These are phyloP conservation scores for Natator depressus DNA, from an alignment of 2,113 vertebrate species.

Conservation along the genomic window DNA sequence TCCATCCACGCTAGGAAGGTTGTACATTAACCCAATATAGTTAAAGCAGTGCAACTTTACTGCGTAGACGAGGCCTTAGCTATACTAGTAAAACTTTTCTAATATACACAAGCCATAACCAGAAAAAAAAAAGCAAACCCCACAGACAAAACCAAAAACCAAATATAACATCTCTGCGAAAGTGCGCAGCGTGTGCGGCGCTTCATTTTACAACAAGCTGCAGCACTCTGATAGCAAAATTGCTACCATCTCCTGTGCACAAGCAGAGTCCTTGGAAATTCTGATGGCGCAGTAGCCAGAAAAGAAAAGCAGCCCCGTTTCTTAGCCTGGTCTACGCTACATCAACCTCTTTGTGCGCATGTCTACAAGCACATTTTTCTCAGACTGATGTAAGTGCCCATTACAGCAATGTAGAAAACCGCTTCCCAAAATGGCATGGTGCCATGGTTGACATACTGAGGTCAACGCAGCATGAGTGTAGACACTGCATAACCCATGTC, in stretches of 20 bases:
- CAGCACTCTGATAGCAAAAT: not conserved
- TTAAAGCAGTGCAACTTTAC: not conserved
- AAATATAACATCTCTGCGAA: not conserved
- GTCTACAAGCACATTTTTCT: too few relatives aligned
- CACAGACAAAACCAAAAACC: not conserved
- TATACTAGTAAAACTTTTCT: not conserved
- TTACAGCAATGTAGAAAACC: too few relatives aligned
- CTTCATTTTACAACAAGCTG: not conserved
- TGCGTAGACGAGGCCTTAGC: too few relatives aligned
- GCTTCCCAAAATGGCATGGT: too few relatives aligned
- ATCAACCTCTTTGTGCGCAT: too few relatives aligned
- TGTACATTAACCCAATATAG: not conserved
- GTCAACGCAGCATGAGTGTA: too few relatives aligned
- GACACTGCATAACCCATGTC: too few relatives aligned
- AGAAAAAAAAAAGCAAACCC: too few relatives aligned
- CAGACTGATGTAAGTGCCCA: too few relatives aligned
- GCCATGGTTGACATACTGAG: too few relatives aligned
- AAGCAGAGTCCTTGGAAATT: not conserved
- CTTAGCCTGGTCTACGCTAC: too few relatives aligned
- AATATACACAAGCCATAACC: not conserved
- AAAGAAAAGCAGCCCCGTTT: not conserved
- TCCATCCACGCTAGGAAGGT: not conserved
- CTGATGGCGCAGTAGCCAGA: not conserved
- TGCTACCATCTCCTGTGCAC: not conserved
- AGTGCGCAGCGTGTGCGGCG: not conserved